phyloP scores from a whole-genome alignment of 2,113 vertebrate genomes.

The Halcyon senegalensis region DNA sequence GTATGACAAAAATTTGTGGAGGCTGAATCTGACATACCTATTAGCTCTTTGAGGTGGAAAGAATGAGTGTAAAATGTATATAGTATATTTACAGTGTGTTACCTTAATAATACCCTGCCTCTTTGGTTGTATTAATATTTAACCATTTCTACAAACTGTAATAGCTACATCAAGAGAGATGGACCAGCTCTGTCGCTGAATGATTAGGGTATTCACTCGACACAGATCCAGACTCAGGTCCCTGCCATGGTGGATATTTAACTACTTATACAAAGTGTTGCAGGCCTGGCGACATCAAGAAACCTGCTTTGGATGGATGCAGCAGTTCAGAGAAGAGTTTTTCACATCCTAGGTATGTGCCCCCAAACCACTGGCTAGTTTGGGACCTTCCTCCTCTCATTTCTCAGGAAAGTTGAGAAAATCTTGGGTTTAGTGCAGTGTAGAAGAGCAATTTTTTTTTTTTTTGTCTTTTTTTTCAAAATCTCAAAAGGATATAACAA shows the following conservation, averaged over 20 bases:
- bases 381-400: neutral
- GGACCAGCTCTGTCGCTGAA: neutral
- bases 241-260: neutral
- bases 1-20: neutral
- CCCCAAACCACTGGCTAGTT: neutral
- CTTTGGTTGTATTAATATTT: neutral
- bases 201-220: neutral
- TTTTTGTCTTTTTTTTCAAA: neutral
- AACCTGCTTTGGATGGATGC: neutral
- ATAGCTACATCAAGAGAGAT: neutral
- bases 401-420: neutral
- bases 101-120: neutral
- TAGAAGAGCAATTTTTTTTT: neutral
- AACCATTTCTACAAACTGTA: neutral
- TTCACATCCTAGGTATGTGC: neutral
- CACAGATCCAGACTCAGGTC: neutral
- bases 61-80: neutral
- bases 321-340: neutral
- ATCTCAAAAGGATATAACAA: neutral
- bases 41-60: neutral
- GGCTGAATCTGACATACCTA: neutral
- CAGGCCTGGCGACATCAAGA: neutral
- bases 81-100: neutral
- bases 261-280: neutral
- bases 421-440: neutral